Evolutionary conservation across 2,888 invertebrate genomes (phyloP).

Genomic region (Melanotus villosus): DNA sequence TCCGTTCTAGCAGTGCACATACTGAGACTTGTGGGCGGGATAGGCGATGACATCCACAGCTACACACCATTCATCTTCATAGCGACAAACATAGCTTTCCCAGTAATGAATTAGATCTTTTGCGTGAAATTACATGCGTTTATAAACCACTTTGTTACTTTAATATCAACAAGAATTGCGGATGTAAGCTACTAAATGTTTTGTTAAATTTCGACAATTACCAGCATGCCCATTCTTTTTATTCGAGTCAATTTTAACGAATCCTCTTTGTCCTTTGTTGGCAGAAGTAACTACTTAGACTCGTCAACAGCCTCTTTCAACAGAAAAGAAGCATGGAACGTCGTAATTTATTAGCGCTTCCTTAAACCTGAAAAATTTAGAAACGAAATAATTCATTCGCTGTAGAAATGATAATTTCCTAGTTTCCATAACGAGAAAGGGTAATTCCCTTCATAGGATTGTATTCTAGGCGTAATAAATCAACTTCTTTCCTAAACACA

Average conservation of each 20-base stretch:
- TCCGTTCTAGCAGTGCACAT: conserved; percentile 16
- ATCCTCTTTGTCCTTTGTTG: too few relatives aligned
- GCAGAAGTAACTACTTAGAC: too few relatives aligned
- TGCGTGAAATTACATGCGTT: conserved; percentile 20
- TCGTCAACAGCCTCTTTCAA: too few relatives aligned
- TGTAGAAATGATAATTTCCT: neutral
- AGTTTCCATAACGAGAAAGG: neutral
- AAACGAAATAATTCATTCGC: too few relatives aligned
- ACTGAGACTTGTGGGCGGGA: conserved; percentile 47
- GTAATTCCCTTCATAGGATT: conserved; percentile 3
- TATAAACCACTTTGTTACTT: conserved; percentile 21
- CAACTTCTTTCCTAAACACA: neutral
- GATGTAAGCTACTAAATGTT: neutral
- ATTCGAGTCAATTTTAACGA: too few relatives aligned
- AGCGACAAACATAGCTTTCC: conserved; percentile 30
- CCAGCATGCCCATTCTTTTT: too few relatives aligned
- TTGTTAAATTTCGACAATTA: neutral
- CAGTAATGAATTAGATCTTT: conserved; percentile 43
- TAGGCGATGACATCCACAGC: conserved; percentile 48
- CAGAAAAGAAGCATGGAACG: too few relatives aligned
- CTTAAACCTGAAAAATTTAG: too few relatives aligned
- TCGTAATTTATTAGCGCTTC: too few relatives aligned
- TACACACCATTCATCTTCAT: conserved; percentile 49
- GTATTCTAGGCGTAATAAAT: neutral
- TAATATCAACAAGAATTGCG: neutral